Base-by-base conservation (phyloP, 2,797 vertebrate species). In the Phyllotis vaccarum region DNA sequence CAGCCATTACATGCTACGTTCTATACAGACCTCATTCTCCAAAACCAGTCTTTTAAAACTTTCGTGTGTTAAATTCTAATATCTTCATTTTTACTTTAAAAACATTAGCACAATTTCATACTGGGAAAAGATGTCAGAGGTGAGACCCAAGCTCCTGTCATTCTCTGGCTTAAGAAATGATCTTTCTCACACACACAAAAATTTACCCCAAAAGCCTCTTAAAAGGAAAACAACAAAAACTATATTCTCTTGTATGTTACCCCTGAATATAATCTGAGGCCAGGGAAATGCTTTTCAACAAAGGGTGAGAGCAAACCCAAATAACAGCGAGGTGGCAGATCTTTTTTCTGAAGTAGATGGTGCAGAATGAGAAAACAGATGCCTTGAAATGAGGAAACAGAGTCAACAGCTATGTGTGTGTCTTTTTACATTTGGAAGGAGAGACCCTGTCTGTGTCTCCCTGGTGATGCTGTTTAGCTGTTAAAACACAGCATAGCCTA, bases 251-350 rank as follows among this genome's bases (percentile, higher is more conserved):
- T 94, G 7, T 70, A 29, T 40, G 58, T 89, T 86, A 89, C 96
- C 85, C 58, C 60, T 81, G 74, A 66, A 64, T 52, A 89, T 74
- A 86, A 37, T 52, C 31, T 24, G 81, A 72, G 68, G 21, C 11
- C 40, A 7, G 40, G 37, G 90, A 95, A 90, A 87, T 81, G 86
- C 95, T 97, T 97, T 93, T 91, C 90, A 91, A 31, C 92, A 5
- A 89, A 94, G 83, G 95, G 17, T 83, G n/a, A 93, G 89, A 94
- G 89, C 43, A 86, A 96, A 96, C 78, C 60, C 62, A 31, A 81
- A 31, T 40, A 86, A 86, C 75, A 86, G 54, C 75, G 78, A 64
- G 78, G 43, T 86, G 68, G 40, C 86, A 43, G 89, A 76, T 85
- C 79, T 22, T 5, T 85, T 92, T 97, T 91, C 64, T 37, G 13